Conservation (phyloP, 2,888 invertebrate species). For the Heliconius ismenius region DNA sequence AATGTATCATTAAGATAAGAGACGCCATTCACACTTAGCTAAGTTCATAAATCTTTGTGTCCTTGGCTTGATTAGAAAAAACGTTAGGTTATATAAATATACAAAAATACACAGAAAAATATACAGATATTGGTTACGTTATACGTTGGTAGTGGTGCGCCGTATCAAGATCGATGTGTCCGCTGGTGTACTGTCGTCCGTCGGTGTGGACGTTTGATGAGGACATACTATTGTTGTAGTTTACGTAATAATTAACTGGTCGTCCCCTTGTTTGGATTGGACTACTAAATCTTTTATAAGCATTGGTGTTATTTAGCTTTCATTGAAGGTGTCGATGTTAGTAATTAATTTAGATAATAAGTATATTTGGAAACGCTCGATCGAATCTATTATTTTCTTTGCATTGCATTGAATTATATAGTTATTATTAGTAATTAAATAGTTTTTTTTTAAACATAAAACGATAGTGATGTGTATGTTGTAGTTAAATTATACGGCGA, state of each 20-base stretch:
- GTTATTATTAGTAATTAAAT: too few relatives aligned
- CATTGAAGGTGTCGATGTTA: too few relatives aligned
- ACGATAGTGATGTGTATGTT: too few relatives aligned
- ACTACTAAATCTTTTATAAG: not conserved
- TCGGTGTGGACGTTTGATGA: not conserved
- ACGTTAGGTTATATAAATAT: not conserved
- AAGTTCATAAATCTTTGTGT: not conserved
- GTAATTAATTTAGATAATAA: too few relatives aligned
- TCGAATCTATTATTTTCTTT: too few relatives aligned
- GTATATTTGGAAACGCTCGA: too few relatives aligned
- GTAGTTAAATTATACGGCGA: too few relatives aligned
- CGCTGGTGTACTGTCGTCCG: slow-evolving; percentile 8
- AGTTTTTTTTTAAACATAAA: too few relatives aligned
- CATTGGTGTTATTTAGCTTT: too few relatives aligned
- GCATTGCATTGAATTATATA: too few relatives aligned
- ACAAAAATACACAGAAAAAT: too few relatives aligned
- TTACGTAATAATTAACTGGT: not conserved
- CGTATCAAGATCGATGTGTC: not conserved
- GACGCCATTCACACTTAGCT: not conserved
- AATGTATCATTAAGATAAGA: not conserved
- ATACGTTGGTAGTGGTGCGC: not conserved
- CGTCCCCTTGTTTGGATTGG: not conserved
- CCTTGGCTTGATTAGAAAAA: not conserved
- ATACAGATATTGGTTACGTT: not conserved
- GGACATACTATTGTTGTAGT: slow-evolving; percentile 8